A percentile compares a stretch with the other conserved stretches of the same genome.
phyloP scores from a whole-genome alignment of 2,113 vertebrate genomes.

The Nanorana parkeri region DNA sequence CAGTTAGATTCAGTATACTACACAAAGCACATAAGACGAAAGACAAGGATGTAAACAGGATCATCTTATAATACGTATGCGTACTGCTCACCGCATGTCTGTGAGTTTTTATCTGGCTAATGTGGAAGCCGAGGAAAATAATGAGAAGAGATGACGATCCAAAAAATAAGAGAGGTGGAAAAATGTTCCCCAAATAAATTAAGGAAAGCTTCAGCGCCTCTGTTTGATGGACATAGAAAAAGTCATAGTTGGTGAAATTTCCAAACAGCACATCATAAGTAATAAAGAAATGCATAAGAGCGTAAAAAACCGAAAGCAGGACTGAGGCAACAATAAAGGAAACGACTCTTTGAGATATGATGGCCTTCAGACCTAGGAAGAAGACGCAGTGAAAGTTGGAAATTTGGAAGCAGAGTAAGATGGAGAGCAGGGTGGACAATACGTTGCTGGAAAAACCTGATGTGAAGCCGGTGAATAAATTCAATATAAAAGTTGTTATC shows the following conservation, averaged over 20 bases:
- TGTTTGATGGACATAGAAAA: too few relatives aligned
- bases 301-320: background rate
- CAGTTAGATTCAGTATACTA: background rate
- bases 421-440: constrained; percentile 4
- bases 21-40: background rate
- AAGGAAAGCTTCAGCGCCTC: background rate
- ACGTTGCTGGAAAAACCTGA: background rate
- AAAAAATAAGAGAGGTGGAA: background rate
- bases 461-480: background rate
- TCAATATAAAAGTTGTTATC: background rate
- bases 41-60: background rate
- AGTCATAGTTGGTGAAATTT: too few relatives aligned
- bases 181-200: background rate
- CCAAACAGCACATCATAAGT: background rate
- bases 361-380: background rate
- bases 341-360: background rate
- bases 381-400: background rate
- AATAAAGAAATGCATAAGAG: background rate
- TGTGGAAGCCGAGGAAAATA: background rate
- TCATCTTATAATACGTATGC: background rate
- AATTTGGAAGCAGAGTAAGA: constrained; percentile 24
- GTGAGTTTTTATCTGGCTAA: background rate
- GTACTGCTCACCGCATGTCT: background rate
- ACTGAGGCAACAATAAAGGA: background rate
- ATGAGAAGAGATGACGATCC: background rate